phyloP scores from a whole-genome alignment of 2,888 invertebrate genomes.

The Scaptodrosophila latifasciaeformis region DNA sequence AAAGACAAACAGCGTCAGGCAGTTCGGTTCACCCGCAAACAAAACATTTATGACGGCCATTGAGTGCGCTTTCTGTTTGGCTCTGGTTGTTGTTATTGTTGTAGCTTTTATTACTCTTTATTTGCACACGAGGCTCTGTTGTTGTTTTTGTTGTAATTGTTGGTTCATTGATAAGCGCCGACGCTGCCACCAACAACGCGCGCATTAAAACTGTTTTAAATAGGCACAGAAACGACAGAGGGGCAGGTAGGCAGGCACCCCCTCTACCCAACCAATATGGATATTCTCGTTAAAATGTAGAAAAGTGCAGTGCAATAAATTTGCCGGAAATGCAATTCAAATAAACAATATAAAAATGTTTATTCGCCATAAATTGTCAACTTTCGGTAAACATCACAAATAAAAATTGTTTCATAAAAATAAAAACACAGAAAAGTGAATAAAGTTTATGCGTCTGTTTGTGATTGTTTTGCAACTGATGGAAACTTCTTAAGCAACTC shows the following conservation, averaged over 20 bases:
- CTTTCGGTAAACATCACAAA: too few relatives aligned
- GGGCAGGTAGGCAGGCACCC: too few relatives aligned
- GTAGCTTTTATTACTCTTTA: not conserved
- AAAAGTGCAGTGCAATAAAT: slow-evolving; percentile 53
- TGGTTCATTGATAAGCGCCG: slow-evolving; percentile 45
- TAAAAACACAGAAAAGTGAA: too few relatives aligned
- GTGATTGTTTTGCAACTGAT: too few relatives aligned
- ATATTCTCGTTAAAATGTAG: slow-evolving; percentile 13
- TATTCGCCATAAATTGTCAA: slow-evolving; percentile 52
- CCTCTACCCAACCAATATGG: too few relatives aligned
- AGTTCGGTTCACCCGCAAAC: too few relatives aligned
- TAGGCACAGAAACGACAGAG: slow-evolving; percentile 9
- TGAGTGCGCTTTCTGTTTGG: not conserved
- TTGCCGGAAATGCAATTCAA: slow-evolving; percentile 58
- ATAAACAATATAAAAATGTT: slow-evolving; percentile 50
- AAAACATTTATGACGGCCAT: slow-evolving; percentile 3
- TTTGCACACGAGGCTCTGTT: not conserved
- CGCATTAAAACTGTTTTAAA: slow-evolving; percentile 24
- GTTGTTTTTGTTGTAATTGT: slow-evolving; percentile 4
- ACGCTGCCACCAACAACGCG: not conserved
- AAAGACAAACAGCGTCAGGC: not conserved
- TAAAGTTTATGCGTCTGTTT: too few relatives aligned
- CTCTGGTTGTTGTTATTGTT: not conserved
- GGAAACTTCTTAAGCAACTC: too few relatives aligned
- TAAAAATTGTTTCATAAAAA: too few relatives aligned